phyloP scores from a whole-genome alignment of 2,113 vertebrate species.

The Microcebus jonahi region DNA sequence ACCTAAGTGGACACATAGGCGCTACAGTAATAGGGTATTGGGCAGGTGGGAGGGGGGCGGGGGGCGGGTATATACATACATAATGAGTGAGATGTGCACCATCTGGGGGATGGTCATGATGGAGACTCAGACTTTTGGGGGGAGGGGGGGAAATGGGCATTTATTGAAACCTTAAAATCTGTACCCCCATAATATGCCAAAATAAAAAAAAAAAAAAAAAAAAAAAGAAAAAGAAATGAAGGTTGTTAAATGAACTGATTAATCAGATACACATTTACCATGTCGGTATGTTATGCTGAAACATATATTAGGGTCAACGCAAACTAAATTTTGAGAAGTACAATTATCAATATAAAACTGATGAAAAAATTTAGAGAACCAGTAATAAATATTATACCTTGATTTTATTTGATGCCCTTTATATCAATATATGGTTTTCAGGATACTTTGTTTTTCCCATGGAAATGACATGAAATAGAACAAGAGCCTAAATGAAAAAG shows the following conservation, averaged over 20 bases:
- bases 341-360: background rate
- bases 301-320: background rate
- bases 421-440: background rate
- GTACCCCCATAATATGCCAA: too few species aligned
- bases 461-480: background rate
- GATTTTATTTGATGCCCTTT: background rate
- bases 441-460: background rate
- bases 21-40: too few species aligned
- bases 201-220: too few species aligned
- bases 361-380: background rate
- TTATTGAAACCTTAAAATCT: too few species aligned
- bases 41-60: too few species aligned
- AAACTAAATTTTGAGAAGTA: constrained; percentile 10
- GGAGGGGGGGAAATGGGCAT: too few species aligned
- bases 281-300: background rate
- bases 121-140: too few species aligned
- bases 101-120: too few species aligned
- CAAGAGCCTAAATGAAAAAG: background rate
- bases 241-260: background rate
- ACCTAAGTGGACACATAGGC: too few species aligned
- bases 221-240: too few species aligned
- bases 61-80: too few species aligned
- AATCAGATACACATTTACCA: background rate
- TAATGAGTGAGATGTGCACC: too few species aligned
- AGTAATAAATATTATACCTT: background rate